Percentiles rank a stretch among this genome's conserved stretches.
Conservation (phyloP, 2,888 invertebrate species). For the Erebia ligea region DNA sequence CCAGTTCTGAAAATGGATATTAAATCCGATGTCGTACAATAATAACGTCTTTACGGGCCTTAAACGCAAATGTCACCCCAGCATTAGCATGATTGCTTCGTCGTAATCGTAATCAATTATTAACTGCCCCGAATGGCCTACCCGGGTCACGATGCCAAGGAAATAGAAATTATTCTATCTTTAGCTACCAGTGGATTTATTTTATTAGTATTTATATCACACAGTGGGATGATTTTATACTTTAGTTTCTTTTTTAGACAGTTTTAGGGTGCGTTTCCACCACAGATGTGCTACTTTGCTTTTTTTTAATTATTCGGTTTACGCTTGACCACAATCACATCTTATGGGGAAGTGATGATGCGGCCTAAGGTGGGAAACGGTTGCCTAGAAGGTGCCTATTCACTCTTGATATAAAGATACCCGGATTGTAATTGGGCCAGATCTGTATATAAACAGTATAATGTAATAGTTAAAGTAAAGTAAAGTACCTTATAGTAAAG, state of each 20-base stretch:
- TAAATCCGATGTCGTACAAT: background rate
- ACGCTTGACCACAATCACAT: too few relatives aligned
- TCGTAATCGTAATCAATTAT: background rate
- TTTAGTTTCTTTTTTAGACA: background rate
- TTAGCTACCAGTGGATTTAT: slow-evolving; percentile 13
- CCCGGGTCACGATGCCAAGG: background rate
- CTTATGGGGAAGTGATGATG: too few relatives aligned
- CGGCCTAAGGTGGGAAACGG: too few relatives aligned
- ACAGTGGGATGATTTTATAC: background rate
- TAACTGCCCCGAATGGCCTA: background rate
- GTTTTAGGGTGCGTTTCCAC: background rate
- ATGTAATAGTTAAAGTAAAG: too few relatives aligned
- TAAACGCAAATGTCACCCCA: slow-evolving; percentile 8
- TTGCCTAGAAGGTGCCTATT: too few relatives aligned
- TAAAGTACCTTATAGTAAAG: too few relatives aligned
- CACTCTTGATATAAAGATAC: too few relatives aligned
- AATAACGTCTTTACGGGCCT: slow-evolving; percentile 3
- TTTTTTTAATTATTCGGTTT: too few relatives aligned
- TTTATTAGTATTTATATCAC: slow-evolving; percentile 10
- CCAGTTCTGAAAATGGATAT: background rate
- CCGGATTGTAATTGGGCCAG: too few relatives aligned
- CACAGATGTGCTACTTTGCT: too few relatives aligned
- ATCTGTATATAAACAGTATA: too few relatives aligned
- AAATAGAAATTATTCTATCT: background rate
- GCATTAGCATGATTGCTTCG: slow-evolving; percentile 6